Evolutionary conservation across 2,113 vertebrate species (phyloP).

Genomic region (Plestiodon gilberti): DNA sequence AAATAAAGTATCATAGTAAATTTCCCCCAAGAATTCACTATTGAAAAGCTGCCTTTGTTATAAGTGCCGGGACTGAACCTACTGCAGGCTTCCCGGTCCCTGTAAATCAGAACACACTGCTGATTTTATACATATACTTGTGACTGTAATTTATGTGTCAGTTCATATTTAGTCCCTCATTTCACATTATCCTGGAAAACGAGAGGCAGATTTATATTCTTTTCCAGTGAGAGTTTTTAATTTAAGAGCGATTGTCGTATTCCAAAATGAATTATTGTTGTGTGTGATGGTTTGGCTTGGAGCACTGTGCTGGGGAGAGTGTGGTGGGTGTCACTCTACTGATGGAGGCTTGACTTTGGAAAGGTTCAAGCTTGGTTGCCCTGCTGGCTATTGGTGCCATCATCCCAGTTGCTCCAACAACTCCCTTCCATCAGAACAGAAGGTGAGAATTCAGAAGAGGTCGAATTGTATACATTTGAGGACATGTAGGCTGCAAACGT

Average conservation of each 20-base stretch:
- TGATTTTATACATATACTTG: conserved; percentile 24
- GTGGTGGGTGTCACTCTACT: neutral
- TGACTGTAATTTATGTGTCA: conserved; percentile 27
- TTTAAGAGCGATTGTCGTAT: conserved; percentile 11
- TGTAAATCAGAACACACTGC: conserved; percentile 17
- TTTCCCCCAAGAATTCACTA: conserved; percentile 24
- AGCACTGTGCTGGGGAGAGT: neutral
- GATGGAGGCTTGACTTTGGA: neutral
- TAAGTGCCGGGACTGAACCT: neutral
- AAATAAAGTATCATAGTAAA: conserved; percentile 22
- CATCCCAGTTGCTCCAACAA: neutral
- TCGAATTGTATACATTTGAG: neutral
- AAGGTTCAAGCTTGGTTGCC: neutral
- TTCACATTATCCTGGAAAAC: conserved; percentile 22
- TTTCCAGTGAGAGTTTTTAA: conserved; percentile 37
- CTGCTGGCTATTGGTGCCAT: neutral
- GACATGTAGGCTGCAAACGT: neutral
- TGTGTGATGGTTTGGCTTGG: conserved; percentile 1
- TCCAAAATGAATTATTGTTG: conserved; percentile 9
- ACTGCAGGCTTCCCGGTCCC: conserved; percentile 2
- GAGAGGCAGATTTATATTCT: conserved; percentile 32
- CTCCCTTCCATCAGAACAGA: neutral
- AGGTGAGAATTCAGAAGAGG: neutral
- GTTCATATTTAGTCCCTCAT: conserved; percentile 30
- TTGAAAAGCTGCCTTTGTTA: conserved; percentile 34